Base-by-base conservation (phyloP, 1,140 invertebrate genomes). In the Araneus ventricosus region DNA sequence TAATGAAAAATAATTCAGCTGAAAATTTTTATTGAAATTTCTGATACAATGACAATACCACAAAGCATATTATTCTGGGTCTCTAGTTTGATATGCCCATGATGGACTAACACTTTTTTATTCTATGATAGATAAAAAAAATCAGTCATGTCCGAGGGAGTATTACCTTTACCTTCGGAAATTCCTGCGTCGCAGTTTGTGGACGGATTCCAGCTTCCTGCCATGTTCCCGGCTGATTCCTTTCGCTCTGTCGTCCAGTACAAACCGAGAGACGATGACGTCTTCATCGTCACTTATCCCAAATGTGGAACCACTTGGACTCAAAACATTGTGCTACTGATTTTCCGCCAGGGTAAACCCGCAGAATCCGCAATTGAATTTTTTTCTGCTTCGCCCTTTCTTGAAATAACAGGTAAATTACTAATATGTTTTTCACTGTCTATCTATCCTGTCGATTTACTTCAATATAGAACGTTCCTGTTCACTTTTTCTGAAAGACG, bases 281-380 rank as follows among this genome's bases (percentile, higher is more conserved):
- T 94, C 14, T 94, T 94, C 79, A 87, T 94, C 20, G 93, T 89
- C 7, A 94, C 94, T 6, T 94, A 93, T 87, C 93, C 94, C 3
- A 94, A 94, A 45, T 94, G 93, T 67, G 94, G 93, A 37, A 94
- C 94, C 10, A 94, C 93, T 0, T 94, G 94, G 94, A 86, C 85
- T 20, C 85, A 86, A 30, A 61, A 94, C 22, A 94, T 93, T 30
- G 57, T 61, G 4, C n/a, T 59, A 2, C 52, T 63, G 39, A 80
- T 93, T n/a, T 88, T 88, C 10, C 24, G 39, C 3, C 24, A 63
- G 0, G 92, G 86, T 10, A 22, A 67, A 39, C 4, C 67, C 6
- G 8, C 24, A 4, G 20, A 34, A 27, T 7, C 14, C 1, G 6
- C 24, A 2, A 34, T 20, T 27, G 41, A 67, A 8, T 87, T 87